Percentiles rank a stretch among this genome's conserved stretches.
phyloP scores from a whole-genome alignment of 2,888 invertebrate genomes.

The Apodemia zela region DNA sequence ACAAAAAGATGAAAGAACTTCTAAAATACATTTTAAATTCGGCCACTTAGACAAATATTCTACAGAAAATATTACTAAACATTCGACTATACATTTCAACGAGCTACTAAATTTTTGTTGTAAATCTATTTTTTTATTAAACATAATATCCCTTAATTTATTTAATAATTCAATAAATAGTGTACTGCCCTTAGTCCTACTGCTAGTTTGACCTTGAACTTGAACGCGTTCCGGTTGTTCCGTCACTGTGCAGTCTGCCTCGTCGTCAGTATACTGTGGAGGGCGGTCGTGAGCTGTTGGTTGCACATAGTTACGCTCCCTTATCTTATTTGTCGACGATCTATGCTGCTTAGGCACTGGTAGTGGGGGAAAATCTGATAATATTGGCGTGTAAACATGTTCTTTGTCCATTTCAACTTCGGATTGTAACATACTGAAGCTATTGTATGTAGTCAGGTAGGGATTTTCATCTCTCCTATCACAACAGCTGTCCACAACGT shows the following conservation, averaged over 20 bases:
- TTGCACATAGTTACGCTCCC: not conserved
- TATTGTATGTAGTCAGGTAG: not conserved
- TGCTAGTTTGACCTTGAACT: not conserved
- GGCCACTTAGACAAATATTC: not conserved
- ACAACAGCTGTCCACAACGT: no score
- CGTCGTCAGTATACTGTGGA: not conserved
- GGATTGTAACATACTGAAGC: not conserved
- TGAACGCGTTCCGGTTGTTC: not conserved
- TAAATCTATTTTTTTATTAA: not conserved
- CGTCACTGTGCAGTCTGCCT: not conserved
- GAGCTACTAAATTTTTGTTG: constrained; percentile 7
- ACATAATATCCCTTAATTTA: not conserved
- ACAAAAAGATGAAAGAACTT: constrained; percentile 1
- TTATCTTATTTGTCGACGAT: not conserved
- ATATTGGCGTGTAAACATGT: not conserved
- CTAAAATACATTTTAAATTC: not conserved
- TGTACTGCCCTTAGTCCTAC: not conserved
- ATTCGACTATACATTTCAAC: constrained; percentile 17
- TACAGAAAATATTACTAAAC: constrained; percentile 1
- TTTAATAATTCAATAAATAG: not conserved
- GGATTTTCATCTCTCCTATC: no score
- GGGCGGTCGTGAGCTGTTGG: not conserved
- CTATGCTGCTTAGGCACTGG: not conserved
- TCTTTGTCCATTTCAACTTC: not conserved
- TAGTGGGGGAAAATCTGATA: constrained; percentile 11